These are phyloP conservation scores for Porites divaricata DNA, from an alignment of 92 coral and sea anemone genomes.

Conservation along the genomic window DNA sequence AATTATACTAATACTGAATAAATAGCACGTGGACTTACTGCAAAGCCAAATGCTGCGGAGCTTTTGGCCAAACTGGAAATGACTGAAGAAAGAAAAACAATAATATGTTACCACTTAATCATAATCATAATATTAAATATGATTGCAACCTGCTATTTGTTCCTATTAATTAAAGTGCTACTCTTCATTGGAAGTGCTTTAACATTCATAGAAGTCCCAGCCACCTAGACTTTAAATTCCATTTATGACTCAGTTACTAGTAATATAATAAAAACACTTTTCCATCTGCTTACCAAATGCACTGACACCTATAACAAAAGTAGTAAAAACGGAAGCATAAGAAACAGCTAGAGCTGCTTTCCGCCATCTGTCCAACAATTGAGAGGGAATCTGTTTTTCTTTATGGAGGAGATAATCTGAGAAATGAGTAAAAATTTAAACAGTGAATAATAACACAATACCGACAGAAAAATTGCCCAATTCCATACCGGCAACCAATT, in stretches of 20 bases:
- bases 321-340: constrained; percentile 71
- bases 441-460: not conserved
- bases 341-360: constrained; percentile 81
- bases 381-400: constrained; percentile 76
- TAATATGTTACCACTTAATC: too few relatives aligned
- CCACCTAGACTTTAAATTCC: too few relatives aligned
- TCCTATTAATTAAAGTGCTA: too few relatives aligned
- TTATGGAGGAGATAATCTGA: constrained; percentile 77
- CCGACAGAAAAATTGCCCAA: not conserved
- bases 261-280: too few relatives aligned
- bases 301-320: constrained; percentile 77
- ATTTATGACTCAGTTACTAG: too few relatives aligned
- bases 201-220: too few relatives aligned
- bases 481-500: too few relatives aligned
- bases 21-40: constrained; percentile 61
- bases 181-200: too few relatives aligned
- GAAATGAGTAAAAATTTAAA: not conserved
- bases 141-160: too few relatives aligned
- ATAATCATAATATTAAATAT: too few relatives aligned
- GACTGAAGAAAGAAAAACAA: constrained; percentile 36
- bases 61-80: constrained; percentile 81
- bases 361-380: constrained; percentile 73
- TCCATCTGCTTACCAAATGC: constrained; percentile 71
- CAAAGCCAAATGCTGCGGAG: constrained; percentile 90
- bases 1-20: not conserved